phyloP scores from a whole-genome alignment of 2,797 vertebrate species.

The Microchirus variegatus region DNA sequence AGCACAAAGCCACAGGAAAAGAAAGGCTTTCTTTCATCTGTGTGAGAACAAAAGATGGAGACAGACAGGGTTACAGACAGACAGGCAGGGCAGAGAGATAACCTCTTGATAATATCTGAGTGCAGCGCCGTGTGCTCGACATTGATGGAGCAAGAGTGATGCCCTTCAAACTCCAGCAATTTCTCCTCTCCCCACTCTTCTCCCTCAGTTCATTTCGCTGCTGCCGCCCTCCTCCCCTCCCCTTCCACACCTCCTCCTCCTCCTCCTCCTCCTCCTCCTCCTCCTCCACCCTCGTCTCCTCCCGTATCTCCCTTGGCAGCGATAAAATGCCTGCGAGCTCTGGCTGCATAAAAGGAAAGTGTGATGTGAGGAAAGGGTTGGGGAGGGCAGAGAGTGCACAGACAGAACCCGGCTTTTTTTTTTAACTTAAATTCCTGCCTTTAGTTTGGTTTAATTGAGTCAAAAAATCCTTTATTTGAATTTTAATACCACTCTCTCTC shows the following conservation, averaged over 20 bases:
- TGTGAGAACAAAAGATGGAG: constrained; percentile 64
- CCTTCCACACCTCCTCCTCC: no score
- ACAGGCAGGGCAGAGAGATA: constrained; percentile 70
- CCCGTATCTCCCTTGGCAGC: constrained; percentile 60
- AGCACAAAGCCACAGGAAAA: constrained; percentile 43
- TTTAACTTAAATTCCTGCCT: neutral
- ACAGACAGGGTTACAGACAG: constrained; percentile 52
- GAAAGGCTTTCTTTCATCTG: constrained; percentile 54
- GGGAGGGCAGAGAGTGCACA: constrained; percentile 19
- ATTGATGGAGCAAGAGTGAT: constrained; percentile 81
- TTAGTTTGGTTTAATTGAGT: neutral
- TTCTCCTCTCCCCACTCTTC: constrained; percentile 60
- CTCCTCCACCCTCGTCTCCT: constrained; percentile 15
- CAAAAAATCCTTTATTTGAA: neutral
- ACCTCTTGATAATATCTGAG: constrained; percentile 80
- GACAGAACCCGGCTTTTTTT: constrained; percentile 7
- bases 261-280: constrained; percentile 42
- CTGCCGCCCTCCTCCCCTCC: constrained; percentile 31
- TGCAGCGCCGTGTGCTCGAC: constrained; percentile 65
- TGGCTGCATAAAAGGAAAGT: constrained; percentile 34
- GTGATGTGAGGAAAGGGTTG: constrained; percentile 26
- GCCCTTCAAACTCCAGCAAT: constrained; percentile 83
- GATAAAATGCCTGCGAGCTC: constrained; percentile 68
- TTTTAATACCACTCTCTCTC: neutral
- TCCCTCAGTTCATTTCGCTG: constrained; percentile 63